Percentiles rank a stretch among this genome's conserved stretches.
Evolutionary conservation across 2,113 vertebrate species (phyloP).

Genomic region (Uria lomvia): DNA sequence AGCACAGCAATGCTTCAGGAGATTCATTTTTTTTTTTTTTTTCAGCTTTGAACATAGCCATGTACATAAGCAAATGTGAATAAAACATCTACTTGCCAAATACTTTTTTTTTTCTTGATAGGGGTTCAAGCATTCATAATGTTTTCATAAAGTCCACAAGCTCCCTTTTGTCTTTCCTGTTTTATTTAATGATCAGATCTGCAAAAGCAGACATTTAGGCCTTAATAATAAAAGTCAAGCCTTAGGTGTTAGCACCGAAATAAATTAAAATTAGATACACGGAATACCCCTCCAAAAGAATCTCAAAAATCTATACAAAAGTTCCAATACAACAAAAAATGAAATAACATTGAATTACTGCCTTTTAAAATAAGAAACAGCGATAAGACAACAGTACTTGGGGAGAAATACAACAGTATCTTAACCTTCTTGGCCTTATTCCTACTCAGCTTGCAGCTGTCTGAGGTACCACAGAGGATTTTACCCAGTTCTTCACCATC

Average conservation of each 20-base stretch:
- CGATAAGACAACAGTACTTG: neutral
- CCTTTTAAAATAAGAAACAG: neutral
- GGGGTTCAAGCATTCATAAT: neutral
- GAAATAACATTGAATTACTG: neutral
- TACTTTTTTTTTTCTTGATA: neutral
- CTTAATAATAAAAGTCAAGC: neutral
- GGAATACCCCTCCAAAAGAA: neutral
- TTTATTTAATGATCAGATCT: neutral
- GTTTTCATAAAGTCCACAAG: neutral
- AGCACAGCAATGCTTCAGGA: neutral
- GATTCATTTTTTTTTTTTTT: neutral
- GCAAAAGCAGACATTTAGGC: neutral
- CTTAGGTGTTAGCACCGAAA: neutral
- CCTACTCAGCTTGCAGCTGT: neutral
- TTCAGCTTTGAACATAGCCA: neutral
- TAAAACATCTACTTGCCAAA: neutral
- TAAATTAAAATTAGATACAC: neutral
- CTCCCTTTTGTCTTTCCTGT: neutral
- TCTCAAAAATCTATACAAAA: neutral
- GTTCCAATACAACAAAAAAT: neutral
- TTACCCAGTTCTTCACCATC: neutral
- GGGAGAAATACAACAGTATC: neutral
- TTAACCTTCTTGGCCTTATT: neutral
- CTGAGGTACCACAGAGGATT: neutral
- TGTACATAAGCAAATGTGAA: neutral